phyloP scores from a whole-genome alignment of 2,113 vertebrate genomes.

The Tachysurus fulvidraco region DNA sequence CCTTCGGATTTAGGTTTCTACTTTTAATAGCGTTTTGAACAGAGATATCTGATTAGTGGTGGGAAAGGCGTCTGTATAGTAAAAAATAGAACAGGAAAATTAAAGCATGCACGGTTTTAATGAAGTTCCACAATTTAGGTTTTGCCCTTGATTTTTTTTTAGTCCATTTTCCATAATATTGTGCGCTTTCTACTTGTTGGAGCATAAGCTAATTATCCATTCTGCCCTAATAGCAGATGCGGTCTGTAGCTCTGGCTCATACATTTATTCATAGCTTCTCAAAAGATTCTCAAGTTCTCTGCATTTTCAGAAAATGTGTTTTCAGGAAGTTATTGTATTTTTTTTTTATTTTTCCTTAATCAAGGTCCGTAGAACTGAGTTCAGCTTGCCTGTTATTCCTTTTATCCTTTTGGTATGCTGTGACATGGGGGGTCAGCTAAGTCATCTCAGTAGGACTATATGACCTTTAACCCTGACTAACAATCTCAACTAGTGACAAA shows the following conservation, averaged over 20 bases:
- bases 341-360: conserved; percentile 7
- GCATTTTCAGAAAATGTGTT: conserved; percentile 25
- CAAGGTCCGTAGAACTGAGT: conserved; percentile 13
- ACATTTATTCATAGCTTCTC: conserved; percentile 55
- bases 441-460: conserved; percentile 35
- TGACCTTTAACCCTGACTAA: conserved; percentile 46
- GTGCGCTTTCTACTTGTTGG: conserved; percentile 32
- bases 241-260: conserved; percentile 50
- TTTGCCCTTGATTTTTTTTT: conserved; percentile 15
- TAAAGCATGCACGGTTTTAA: conserved; percentile 31
- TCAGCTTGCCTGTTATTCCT: conserved; percentile 10
- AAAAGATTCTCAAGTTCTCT: conserved; percentile 24
- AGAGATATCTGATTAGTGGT: conserved; percentile 29
- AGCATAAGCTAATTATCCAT: conserved; percentile 46
- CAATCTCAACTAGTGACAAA: conserved; percentile 43
- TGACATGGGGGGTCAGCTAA: conserved; percentile 39
- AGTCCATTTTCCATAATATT: conserved; percentile 46
- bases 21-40: conserved; percentile 24
- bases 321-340: neutral
- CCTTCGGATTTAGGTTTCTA: neutral
- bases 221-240: conserved; percentile 48
- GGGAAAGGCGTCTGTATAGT: conserved; percentile 3
- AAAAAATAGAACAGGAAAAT: conserved; percentile 2
- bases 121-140: conserved; percentile 29
- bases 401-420: conserved; percentile 41